These are phyloP conservation scores for Callospermophilus lateralis DNA, from an alignment of 2,113 vertebrate species.

Conservation along the genomic window DNA sequence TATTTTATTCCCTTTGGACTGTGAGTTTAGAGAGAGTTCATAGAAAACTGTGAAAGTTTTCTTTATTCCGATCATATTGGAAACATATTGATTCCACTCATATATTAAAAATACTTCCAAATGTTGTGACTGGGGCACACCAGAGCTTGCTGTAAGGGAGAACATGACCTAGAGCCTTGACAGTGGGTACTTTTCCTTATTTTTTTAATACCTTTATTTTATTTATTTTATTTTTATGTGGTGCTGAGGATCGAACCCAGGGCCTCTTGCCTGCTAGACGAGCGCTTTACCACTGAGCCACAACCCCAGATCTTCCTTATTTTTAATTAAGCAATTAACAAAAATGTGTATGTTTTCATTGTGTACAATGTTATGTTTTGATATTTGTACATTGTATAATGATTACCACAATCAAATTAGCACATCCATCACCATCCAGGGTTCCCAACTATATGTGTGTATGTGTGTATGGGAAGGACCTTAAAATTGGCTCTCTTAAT, in stretches of 20 bases:
- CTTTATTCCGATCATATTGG: neutral
- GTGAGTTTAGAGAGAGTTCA: neutral
- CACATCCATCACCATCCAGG: too few species aligned
- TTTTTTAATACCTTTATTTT: too few species aligned
- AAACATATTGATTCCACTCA: neutral
- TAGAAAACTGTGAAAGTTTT: neutral
- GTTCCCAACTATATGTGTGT: neutral
- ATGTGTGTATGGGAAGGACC: neutral
- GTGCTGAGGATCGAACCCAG: too few species aligned
- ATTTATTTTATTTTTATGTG: too few species aligned
- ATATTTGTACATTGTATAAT: neutral
- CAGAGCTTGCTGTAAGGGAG: neutral
- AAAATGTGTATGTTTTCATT: neutral
- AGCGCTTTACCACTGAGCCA: too few species aligned
- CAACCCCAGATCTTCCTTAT: neutral
- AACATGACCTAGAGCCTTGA: fast-evolving
- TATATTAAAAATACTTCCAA: neutral
- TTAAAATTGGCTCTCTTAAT: neutral
- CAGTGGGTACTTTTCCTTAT: neutral
- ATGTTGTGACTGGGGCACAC: neutral
- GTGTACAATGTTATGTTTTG: neutral
- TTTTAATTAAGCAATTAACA: neutral
- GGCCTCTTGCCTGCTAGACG: too few species aligned
- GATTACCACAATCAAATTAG: neutral
- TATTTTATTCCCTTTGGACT: neutral